These are phyloP conservation scores for Bursaphelenchus okinawaensis DNA, from an alignment of 2,888 invertebrate genomes.

Conservation along the genomic window DNA sequence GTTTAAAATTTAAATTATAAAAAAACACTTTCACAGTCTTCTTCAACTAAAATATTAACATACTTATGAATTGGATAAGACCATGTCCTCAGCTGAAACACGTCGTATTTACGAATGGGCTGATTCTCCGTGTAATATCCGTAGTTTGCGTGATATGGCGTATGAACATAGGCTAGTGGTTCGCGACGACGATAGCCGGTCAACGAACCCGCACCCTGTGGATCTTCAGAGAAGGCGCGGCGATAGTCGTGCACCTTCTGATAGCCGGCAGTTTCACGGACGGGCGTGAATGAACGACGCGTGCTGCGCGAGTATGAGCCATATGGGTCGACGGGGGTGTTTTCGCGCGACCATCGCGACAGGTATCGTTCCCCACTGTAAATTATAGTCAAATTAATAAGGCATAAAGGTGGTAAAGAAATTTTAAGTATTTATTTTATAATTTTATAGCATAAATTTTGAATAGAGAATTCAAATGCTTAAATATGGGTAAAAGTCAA, in stretches of 20 bases:
- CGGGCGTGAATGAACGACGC: conserved; percentile 54
- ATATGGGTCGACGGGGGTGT: conserved; percentile 49
- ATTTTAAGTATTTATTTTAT: too few relatives aligned
- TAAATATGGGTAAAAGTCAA: not conserved
- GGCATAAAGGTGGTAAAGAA: too few relatives aligned
- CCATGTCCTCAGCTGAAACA: conserved; percentile 56
- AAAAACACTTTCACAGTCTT: not conserved
- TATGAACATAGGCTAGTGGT: conserved; percentile 46
- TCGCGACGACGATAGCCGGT: conserved; percentile 37
- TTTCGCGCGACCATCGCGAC: conserved; percentile 56
- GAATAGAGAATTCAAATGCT: too few relatives aligned
- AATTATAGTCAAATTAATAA: not conserved
- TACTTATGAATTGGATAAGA: conserved; percentile 56
- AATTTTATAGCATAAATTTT: too few relatives aligned
- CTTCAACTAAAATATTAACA: conserved; percentile 9
- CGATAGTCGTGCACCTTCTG: conserved; percentile 21
- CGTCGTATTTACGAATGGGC: conserved; percentile 55
- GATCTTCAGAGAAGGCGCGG: conserved; percentile 13
- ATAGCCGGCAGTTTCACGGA: conserved; percentile 43
- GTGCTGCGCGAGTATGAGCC: conserved; percentile 43
- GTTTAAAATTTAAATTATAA: not conserved
- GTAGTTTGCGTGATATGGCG: conserved; percentile 53
- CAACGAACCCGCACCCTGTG: conserved; percentile 15
- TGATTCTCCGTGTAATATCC: conserved; percentile 41
- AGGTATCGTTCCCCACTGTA: conserved; percentile 39